Conservation (phyloP, 2,888 invertebrate species). For the Trissolcus brochymenae region DNA sequence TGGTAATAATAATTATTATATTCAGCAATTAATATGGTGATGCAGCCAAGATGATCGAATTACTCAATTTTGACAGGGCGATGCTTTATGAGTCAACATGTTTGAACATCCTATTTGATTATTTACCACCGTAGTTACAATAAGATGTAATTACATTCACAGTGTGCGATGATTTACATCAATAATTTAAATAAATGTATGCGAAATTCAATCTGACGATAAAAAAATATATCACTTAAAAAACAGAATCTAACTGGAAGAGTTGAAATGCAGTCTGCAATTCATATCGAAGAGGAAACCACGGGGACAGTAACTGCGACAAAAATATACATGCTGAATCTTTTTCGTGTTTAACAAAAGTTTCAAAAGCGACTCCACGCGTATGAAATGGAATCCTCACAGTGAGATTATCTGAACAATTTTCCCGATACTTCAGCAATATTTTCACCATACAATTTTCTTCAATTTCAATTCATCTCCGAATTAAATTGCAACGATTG, state of each 20-base stretch:
- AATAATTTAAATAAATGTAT: too few relatives aligned
- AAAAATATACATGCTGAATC: too few relatives aligned
- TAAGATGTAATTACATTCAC: too few relatives aligned
- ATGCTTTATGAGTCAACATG: slow-evolving; percentile 12
- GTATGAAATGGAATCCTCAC: slow-evolving; percentile 16
- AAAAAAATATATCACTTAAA: too few relatives aligned
- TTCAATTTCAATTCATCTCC: background rate
- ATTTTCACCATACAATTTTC: slow-evolving; percentile 2
- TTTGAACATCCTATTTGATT: slow-evolving; percentile 14
- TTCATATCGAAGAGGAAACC: too few relatives aligned
- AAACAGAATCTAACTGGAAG: too few relatives aligned
- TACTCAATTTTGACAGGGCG: slow-evolving; percentile 18
- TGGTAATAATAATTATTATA: background rate
- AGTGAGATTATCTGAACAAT: slow-evolving; percentile 14
- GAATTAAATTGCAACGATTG: too few relatives aligned
- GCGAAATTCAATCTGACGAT: too few relatives aligned
- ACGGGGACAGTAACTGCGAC: too few relatives aligned
- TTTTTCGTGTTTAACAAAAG: slow-evolving; percentile 13
- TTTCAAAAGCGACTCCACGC: slow-evolving; percentile 5
- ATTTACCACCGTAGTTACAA: background rate
- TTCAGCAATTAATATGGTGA: background rate
- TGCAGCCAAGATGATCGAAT: slow-evolving; percentile 11
- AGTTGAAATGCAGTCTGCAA: too few relatives aligned
- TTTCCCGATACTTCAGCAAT: slow-evolving; percentile 19
- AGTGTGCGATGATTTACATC: too few relatives aligned